A percentile compares a stretch with the other conserved stretches of the same genome.
Evolutionary conservation across 1,140 invertebrate species (phyloP).

Genomic region (Pomacea maculata): DNA sequence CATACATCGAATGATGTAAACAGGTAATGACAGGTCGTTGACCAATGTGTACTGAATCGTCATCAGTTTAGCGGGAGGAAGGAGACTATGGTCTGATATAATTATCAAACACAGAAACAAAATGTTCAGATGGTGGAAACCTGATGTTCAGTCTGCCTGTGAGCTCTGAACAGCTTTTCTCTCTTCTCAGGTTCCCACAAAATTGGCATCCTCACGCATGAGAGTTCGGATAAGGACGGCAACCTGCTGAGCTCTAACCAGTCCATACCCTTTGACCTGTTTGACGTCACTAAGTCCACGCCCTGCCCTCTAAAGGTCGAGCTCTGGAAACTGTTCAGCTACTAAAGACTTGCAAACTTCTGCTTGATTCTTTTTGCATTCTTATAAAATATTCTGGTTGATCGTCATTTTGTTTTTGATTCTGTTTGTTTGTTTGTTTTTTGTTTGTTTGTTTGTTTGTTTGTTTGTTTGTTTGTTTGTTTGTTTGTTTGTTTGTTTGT

Average conservation of each 20-base stretch:
- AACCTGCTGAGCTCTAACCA: slow-evolving; percentile 52
- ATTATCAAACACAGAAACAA: too few relatives aligned
- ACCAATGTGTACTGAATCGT: too few relatives aligned
- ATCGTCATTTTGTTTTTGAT: neutral
- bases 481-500: neutral
- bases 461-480: neutral
- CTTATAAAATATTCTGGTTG: neutral
- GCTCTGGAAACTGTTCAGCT: too few relatives aligned
- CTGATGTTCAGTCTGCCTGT: too few relatives aligned
- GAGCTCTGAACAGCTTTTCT: neutral
- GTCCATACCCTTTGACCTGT: slow-evolving; percentile 37
- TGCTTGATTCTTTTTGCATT: neutral
- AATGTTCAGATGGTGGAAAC: too few relatives aligned
- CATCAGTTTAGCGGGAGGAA: too few relatives aligned
- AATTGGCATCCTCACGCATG: slow-evolving; percentile 42
- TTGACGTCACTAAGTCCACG: slow-evolving; percentile 33
- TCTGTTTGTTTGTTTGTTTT: neutral
- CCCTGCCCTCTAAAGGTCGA: slow-evolving; percentile 41
- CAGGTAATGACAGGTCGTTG: too few relatives aligned
- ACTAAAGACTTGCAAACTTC: too few relatives aligned
- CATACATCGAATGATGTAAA: too few relatives aligned
- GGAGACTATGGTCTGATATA: too few relatives aligned
- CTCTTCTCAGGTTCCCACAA: slow-evolving; percentile 41
- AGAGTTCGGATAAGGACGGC: slow-evolving; percentile 28
- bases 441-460: neutral